These are phyloP conservation scores for Conopomorpha cramerella DNA, from an alignment of 1,140 invertebrate genomes.

Conservation along the genomic window DNA sequence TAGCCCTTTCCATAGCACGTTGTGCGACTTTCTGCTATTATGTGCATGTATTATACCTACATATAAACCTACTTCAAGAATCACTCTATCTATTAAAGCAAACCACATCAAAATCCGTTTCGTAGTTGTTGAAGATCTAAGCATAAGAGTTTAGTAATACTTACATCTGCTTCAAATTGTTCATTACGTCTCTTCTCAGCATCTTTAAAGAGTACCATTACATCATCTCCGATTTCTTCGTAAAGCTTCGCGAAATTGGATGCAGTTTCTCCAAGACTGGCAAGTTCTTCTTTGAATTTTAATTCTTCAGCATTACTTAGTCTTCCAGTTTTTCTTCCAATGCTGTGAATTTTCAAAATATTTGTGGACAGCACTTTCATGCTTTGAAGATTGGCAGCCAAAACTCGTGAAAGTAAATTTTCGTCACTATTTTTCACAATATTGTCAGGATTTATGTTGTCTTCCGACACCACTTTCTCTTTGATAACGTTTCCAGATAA, in stretches of 20 bases:
- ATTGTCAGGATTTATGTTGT: constrained; percentile 39
- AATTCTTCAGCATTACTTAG: constrained; percentile 20
- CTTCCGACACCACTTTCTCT: constrained; percentile 49
- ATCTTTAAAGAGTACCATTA: constrained; percentile 35
- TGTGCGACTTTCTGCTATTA: no score
- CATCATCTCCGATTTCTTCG: constrained; percentile 36
- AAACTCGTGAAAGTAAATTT: constrained; percentile 27
- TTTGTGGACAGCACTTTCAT: constrained; percentile 20
- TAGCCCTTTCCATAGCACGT: no score
- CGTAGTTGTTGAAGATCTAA: no score
- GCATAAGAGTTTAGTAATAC: no score
- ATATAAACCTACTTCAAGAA: no score
- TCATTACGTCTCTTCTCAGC: constrained; percentile 20
- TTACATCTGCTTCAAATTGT: constrained; percentile 42
- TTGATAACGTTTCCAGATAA: constrained; percentile 54
- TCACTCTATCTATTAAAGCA: no score
- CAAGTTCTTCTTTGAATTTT: constrained; percentile 26
- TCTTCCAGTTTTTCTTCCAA: constrained; percentile 29
- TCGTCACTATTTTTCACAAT: constrained; percentile 36
- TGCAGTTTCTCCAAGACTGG: constrained; percentile 27
- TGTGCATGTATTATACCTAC: no score
- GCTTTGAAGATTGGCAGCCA: constrained; percentile 29
- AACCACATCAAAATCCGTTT: no score
- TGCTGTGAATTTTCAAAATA: constrained; percentile 27
- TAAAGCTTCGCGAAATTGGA: constrained; percentile 39